Base-by-base conservation (phyloP, 2,113 vertebrate species). In the Arvicanthis niloticus region DNA sequence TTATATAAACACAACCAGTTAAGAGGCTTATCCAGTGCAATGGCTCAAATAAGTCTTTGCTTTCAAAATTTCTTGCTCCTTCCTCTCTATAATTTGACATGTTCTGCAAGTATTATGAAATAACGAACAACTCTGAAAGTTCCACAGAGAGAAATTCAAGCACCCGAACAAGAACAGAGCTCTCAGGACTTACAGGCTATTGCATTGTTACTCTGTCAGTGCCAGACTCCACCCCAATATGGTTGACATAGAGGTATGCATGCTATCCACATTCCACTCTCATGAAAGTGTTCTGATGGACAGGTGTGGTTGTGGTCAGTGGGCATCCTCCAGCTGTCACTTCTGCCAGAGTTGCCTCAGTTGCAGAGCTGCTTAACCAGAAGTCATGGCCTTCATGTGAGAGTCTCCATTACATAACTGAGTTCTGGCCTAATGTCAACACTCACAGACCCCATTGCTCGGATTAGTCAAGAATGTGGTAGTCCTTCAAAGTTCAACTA, bases 21-120 rank as follows among this genome's bases (percentile, higher is more conserved):
- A 19, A 91, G 17, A 82, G 31, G 45, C 34, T 51, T 16, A 13
- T 42, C 5, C 53, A 67, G 53, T 24, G 60, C 1, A 40, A 65
- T 92, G 31, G 84, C 26, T 78, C 75, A 70, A 16, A 37, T 53
- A 91, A 58, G 5, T 75, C 48, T 19, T 42, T 56, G 16, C 70
- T 93, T 96, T 76, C 56, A 91, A 91, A 87, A n/a, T 88, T 31
- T 56, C n/a, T 80, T 88, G 15, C 29, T 92, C 45, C 80, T 80
- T 84, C n/a, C 22, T 81, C 58, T 80, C 24, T 15, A 60, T 51
- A 73, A 70, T 53, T 77, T 51, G n/a, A 31, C 10, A n/a, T 56
- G 53, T 84, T 89, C 86, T 82, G 31, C 37, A 80, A 67, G 84
- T 75, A 48, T 77, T 95, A 76, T 72, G 37, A 72, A 80, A 88